These are phyloP conservation scores for Bufotes viridis DNA, from an alignment of 2,797 vertebrate genomes.

Conservation along the genomic window DNA sequence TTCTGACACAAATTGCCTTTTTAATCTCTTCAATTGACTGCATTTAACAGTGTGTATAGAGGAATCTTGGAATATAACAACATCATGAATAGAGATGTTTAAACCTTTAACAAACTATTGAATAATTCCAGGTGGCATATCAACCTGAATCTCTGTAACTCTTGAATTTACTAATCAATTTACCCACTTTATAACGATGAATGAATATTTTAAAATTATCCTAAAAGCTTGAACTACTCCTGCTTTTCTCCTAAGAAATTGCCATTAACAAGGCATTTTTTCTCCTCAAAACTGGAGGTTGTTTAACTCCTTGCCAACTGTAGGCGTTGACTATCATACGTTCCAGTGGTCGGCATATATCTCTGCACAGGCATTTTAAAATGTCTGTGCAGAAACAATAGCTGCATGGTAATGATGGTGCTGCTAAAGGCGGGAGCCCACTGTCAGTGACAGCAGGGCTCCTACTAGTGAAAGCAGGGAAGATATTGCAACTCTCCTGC, in stretches of 20 bases:
- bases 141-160: not conserved
- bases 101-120: not conserved
- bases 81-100: slow-evolving; percentile 1
- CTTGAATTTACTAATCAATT: not conserved
- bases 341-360: too few relatives aligned
- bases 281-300: not conserved
- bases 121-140: not conserved
- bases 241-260: not conserved
- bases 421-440: too few relatives aligned
- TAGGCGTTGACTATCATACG: too few relatives aligned
- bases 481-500: too few relatives aligned
- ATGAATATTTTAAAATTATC: not conserved
- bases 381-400: too few relatives aligned
- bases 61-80: not conserved
- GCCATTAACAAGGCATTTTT: not conserved
- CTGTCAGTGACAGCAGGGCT: too few relatives aligned
- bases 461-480: too few relatives aligned
- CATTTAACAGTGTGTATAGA: not conserved
- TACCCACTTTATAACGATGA: not conserved
- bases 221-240: not conserved
- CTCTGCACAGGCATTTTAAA: too few relatives aligned
- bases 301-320: not conserved
- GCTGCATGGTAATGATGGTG: too few relatives aligned
- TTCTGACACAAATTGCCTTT: not conserved
- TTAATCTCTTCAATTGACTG: not conserved